Percentiles rank a stretch among this genome's conserved stretches.
Conservation (phyloP, 2,113 vertebrate species). For the Hyaena hyaena region DNA sequence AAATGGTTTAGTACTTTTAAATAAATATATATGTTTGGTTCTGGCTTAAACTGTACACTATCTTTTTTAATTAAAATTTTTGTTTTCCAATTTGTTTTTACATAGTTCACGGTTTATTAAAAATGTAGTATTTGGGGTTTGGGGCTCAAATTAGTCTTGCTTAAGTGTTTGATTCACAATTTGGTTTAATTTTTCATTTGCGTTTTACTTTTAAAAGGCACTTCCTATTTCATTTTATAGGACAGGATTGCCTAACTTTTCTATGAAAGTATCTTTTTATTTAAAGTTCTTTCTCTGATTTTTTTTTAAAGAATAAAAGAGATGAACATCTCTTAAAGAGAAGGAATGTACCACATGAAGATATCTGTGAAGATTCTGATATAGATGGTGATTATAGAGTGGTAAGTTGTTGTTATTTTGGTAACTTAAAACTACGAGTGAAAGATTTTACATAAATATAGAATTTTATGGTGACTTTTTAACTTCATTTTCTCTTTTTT, state of each 20-base stretch:
- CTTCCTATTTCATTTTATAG: constrained; percentile 52
- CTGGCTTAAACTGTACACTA: constrained; percentile 34
- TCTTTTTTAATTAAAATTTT: constrained; percentile 36
- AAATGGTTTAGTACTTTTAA: constrained; percentile 61
- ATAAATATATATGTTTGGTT: constrained; percentile 47
- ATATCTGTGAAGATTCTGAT: constrained; percentile 97
- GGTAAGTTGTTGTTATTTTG: constrained; percentile 85
- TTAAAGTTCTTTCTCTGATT: neutral
- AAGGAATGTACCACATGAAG: constrained; percentile 97
- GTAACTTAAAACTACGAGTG: neutral
- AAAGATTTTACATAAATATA: neutral
- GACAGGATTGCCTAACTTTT: constrained; percentile 14
- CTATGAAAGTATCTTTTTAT: neutral
- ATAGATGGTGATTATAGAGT: constrained; percentile 97
- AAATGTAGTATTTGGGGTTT: constrained; percentile 39
- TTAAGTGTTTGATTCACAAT: constrained; percentile 41
- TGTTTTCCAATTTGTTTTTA: constrained; percentile 45
- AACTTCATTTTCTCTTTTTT: constrained; percentile 59
- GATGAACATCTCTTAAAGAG: constrained; percentile 98
- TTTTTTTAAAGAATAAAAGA: constrained; percentile 93
- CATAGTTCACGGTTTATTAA: constrained; percentile 52
- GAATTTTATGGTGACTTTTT: constrained; percentile 19
- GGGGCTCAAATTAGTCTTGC: constrained; percentile 33
- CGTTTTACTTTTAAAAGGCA: constrained; percentile 55
- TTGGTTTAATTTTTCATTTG: constrained; percentile 57